Evolutionary conservation across 1,140 invertebrate genomes (phyloP).

Genomic region (Cotesia typhae): DNA sequence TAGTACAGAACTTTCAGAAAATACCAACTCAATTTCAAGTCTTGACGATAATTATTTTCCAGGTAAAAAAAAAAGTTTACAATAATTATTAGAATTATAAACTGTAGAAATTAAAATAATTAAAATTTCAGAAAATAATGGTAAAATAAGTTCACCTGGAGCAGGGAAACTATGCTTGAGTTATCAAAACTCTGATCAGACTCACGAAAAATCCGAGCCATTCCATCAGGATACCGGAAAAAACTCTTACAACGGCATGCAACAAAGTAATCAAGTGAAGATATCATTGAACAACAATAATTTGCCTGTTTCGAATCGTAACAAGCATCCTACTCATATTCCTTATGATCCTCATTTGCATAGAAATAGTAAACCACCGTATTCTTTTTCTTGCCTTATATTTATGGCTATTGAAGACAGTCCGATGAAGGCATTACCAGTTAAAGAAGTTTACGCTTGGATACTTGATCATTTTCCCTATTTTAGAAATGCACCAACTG

Average conservation of each 20-base stretch:
- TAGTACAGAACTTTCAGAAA: slow-evolving; percentile 54
- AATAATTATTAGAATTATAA: slow-evolving; percentile 6
- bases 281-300: slow-evolving; percentile 64
- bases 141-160: slow-evolving; percentile 43
- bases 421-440: slow-evolving; percentile 85
- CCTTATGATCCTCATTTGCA: slow-evolving; percentile 82
- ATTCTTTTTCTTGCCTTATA: slow-evolving; percentile 94
- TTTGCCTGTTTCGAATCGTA: slow-evolving; percentile 63
- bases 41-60: slow-evolving; percentile 59
- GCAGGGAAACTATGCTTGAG: slow-evolving; percentile 41
- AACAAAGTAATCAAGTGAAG: slow-evolving; percentile 60
- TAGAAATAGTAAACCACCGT: slow-evolving; percentile 89
- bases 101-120: slow-evolving; percentile 23
- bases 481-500: slow-evolving; percentile 93
- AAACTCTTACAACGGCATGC: slow-evolving; percentile 49
- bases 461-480: slow-evolving; percentile 96
- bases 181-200: slow-evolving; percentile 48
- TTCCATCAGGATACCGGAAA: slow-evolving; percentile 48
- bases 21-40: slow-evolving; percentile 58
- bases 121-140: slow-evolving; percentile 49
- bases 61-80: slow-evolving; percentile 46
- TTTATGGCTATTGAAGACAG: slow-evolving; percentile 98
- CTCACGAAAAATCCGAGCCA: slow-evolving; percentile 47
- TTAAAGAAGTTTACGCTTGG: slow-evolving; percentile 98
- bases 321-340: slow-evolving; percentile 77